Evolutionary conservation across 2,888 invertebrate genomes (phyloP).

Genomic region (Harpalus rufipes): DNA sequence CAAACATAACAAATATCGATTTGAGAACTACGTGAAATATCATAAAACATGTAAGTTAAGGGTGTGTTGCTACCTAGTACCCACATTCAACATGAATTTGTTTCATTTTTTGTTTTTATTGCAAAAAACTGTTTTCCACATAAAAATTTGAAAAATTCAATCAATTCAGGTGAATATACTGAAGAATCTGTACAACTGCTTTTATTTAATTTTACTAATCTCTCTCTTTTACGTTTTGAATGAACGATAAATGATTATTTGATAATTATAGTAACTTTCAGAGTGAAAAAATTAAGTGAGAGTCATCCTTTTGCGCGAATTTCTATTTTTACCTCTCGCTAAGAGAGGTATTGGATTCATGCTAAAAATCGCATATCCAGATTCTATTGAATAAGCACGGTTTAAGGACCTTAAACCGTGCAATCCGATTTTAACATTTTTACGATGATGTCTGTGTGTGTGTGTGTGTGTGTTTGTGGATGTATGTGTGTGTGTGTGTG

Average conservation of each 20-base stretch:
- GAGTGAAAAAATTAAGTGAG: too few species aligned
- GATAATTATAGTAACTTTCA: neutral
- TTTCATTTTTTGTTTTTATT: conserved; percentile 1
- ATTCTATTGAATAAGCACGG: too few species aligned
- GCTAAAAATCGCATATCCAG: too few species aligned
- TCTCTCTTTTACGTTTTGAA: conserved; percentile 5
- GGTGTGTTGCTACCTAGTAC: conserved; percentile 3
- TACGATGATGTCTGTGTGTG: too few species aligned
- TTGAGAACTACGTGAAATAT: conserved; percentile 43
- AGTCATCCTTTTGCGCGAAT: too few species aligned
- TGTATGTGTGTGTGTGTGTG: too few species aligned
- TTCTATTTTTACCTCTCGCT: too few species aligned
- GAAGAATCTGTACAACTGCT: conserved; percentile 51
- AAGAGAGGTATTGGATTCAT: too few species aligned
- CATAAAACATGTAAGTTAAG: conserved; percentile 27
- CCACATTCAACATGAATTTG: conserved; percentile 4
- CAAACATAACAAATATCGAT: conserved; percentile 66
- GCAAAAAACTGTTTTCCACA: neutral
- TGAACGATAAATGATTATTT: neutral
- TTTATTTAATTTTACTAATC: conserved; percentile 64
- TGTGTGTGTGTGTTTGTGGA: too few species aligned
- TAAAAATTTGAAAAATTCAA: conserved; percentile 29
- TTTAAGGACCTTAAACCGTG: too few species aligned
- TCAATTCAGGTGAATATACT: conserved; percentile 16
- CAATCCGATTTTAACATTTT: too few species aligned